phyloP scores from a whole-genome alignment of 2,113 vertebrate genomes.

The Dromiciops gliroides region DNA sequence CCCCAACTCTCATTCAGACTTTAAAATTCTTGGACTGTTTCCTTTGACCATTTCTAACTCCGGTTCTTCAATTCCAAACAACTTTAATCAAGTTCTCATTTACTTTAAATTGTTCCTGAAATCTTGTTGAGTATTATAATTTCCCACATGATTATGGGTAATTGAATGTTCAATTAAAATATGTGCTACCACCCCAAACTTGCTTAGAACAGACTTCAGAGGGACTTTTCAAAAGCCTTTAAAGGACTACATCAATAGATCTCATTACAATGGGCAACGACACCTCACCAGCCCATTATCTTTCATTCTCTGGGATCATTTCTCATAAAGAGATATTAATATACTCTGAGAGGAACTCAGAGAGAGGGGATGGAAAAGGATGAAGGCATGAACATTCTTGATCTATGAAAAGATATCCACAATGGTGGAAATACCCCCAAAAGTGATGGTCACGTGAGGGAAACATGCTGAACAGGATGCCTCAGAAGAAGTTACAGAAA shows the following conservation, averaged over 20 bases:
- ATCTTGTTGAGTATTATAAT: slow-evolving; percentile 47
- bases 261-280: background rate
- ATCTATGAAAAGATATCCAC: background rate
- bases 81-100: slow-evolving; percentile 56
- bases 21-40: slow-evolving; percentile 53
- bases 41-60: slow-evolving; percentile 35
- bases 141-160: slow-evolving; percentile 60
- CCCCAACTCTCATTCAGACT: slow-evolving; percentile 9
- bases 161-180: slow-evolving; percentile 69
- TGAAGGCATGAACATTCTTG: background rate
- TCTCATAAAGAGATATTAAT: slow-evolving; percentile 9
- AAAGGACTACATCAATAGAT: slow-evolving; percentile 9
- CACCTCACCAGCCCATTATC: background rate
- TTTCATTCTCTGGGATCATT: background rate
- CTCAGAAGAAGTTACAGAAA: background rate
- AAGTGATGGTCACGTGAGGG: background rate
- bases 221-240: slow-evolving; percentile 64
- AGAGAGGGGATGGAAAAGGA: background rate
- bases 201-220: slow-evolving; percentile 38
- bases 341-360: background rate
- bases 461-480: background rate
- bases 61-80: slow-evolving; percentile 52
- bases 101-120: slow-evolving; percentile 39
- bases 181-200: slow-evolving; percentile 29
- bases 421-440: background rate